Percentiles rank a stretch among this genome's conserved stretches.
phyloP scores from a whole-genome alignment of 2,888 invertebrate species.

The Drosophila lacicola region DNA sequence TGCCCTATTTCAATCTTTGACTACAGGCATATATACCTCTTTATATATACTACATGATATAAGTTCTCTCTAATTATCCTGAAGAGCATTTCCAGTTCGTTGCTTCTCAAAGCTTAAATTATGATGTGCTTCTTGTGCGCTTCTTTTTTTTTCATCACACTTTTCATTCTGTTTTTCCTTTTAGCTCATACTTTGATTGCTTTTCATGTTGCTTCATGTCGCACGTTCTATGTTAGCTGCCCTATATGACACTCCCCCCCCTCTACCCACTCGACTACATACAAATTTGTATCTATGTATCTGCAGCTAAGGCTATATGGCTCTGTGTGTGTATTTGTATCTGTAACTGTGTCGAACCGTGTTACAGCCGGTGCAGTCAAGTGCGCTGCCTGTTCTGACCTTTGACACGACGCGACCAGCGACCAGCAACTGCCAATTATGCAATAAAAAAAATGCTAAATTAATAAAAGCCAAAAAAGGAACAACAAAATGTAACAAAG shows the following conservation, averaged over 20 bases:
- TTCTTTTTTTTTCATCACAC: constrained; percentile 3
- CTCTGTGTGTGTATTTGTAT: constrained; percentile 3
- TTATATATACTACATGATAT: neutral
- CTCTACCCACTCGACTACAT: neutral
- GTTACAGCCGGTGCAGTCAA: constrained; percentile 33
- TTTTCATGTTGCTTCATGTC: constrained; percentile 56
- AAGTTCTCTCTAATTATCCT: constrained; percentile 3
- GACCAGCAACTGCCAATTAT: constrained; percentile 63
- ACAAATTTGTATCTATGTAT: constrained; percentile 3
- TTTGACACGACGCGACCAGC: constrained; percentile 40
- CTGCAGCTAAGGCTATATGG: constrained; percentile 3
- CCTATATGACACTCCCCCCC: constrained; percentile 7
- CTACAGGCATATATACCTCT: neutral
- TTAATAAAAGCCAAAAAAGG: constrained; percentile 50
- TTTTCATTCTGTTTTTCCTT: constrained; percentile 7
- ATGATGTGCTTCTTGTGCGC: neutral
- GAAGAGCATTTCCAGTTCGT: constrained; percentile 20
- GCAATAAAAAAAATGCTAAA: constrained; percentile 62
- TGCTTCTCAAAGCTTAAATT: constrained; percentile 8
- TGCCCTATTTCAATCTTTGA: neutral
- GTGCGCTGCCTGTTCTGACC: constrained; percentile 46
- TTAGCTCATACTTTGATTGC: constrained; percentile 59
- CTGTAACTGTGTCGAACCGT: constrained; percentile 21
- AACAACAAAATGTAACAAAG: neutral
- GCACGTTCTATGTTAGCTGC: constrained; percentile 24